Evolutionary conservation across 1,140 invertebrate species (phyloP).

Genomic region (Pinna nobilis): DNA sequence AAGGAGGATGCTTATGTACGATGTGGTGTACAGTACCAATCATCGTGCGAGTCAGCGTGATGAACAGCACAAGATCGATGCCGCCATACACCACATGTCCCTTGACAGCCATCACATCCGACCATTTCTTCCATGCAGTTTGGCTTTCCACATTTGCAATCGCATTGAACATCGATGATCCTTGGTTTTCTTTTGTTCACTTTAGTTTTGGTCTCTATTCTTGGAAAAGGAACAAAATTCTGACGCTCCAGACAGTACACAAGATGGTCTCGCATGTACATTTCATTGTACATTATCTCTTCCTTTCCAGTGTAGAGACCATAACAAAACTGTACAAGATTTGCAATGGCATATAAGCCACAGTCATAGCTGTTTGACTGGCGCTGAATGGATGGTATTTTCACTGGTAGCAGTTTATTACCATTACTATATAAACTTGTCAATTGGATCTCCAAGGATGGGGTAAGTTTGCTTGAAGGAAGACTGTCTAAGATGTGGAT

Average conservation of each 20-base stretch:
- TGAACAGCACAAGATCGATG: not conserved
- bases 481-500: not conserved
- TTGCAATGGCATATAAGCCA: conserved; percentile 22
- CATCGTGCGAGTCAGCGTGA: not conserved
- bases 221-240: too few relatives aligned
- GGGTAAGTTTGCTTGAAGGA: not conserved
- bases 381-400: not conserved
- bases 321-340: not conserved
- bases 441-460: conserved; percentile 11
- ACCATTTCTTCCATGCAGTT: conserved; percentile 5
- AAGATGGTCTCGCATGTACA: conserved; percentile 9
- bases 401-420: not conserved
- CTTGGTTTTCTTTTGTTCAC: too few relatives aligned
- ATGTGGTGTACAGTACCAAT: not conserved
- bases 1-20: too few relatives aligned
- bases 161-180: not conserved
- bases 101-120: not conserved
- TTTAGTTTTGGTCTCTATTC: not conserved
- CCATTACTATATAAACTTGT: not conserved
- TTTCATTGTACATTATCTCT: not conserved
- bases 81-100: not conserved
- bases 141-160: conserved; percentile 2
- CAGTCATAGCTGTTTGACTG: conserved; percentile 7
- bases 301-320: not conserved
- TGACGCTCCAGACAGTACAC: too few relatives aligned